Evolutionary conservation across 1,140 invertebrate genomes (phyloP), one percentile per base, ranked within the genome.

Genomic region (Papilio polyxenes): DNA sequence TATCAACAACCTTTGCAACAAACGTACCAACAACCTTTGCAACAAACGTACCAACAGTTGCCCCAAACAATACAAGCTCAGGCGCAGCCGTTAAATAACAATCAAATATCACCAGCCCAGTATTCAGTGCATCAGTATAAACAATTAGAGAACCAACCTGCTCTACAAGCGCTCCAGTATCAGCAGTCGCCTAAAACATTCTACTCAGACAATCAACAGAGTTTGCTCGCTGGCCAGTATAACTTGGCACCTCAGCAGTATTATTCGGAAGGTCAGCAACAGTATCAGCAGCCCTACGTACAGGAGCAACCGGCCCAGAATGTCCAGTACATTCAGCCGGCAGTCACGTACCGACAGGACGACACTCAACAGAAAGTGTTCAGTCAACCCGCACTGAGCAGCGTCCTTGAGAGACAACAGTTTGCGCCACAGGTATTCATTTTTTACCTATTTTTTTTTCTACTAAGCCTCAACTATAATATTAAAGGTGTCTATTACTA

Each of bases 401-500:
- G 80, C 87, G 53, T 62, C 82, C 31, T 84, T 81, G 62, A 83
- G 40, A 37, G 65, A 13, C 80, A 82, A 80, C 82, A 85, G 59
- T 77, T 77, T n/a, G 75, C 74, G 11, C 75, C 82, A 56, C 85
- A 89, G 87, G 87, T 87, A 82, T n/a, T 20, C 51, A 77, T 48
- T 56, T 56, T 48, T 23, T 77, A 23, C 20, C 11, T 11, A 48
- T 65, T 59, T 9, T 53, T 72, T 62, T 76, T 51, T 53, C 1
- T 65, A 44, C 69, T 44, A 2, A 44, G 40, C 40, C 4, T 44
- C 40, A 4, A 44, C 40, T 51, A 17, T 62, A 48, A 48, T n/a
- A 74, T 75, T 49, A 48, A 53, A 72, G 17, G 48, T 77, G 77
- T 77, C n/a, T 65, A 44, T 48, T 75, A 40, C 65, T 75, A 65